Conservation (phyloP, 2,113 vertebrate species). For the Lycaon pictus region DNA sequence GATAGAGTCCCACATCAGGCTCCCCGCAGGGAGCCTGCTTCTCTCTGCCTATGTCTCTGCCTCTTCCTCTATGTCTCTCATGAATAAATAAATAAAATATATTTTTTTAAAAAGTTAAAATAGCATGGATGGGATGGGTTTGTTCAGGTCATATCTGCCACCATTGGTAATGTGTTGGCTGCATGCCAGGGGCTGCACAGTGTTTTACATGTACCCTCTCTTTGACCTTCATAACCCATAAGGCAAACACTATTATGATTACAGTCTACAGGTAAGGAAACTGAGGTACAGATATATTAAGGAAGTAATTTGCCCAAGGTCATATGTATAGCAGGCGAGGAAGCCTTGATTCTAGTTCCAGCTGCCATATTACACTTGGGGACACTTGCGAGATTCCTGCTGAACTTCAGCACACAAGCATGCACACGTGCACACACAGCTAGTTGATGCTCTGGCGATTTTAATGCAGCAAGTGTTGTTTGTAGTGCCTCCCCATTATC, state of each 20-base stretch:
- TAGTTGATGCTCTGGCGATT: background rate
- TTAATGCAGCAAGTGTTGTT: background rate
- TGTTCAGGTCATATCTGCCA: background rate
- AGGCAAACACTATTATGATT: background rate
- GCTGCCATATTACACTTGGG: background rate
- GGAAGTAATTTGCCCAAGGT: background rate
- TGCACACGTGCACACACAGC: background rate
- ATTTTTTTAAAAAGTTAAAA: too few species aligned
- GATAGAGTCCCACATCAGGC: too few species aligned
- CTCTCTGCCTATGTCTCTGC: too few species aligned
- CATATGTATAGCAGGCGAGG: background rate
- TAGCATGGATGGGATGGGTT: background rate
- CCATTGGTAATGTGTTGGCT: background rate
- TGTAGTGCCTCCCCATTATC: background rate
- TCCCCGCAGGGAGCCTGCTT: too few species aligned
- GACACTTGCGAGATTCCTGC: background rate
- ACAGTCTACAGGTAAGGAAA: background rate
- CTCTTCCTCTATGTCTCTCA: too few species aligned
- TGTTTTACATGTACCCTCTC: too few species aligned
- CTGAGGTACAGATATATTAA: background rate
- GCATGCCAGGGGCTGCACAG: background rate
- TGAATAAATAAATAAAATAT: too few species aligned
- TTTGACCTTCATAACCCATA: background rate
- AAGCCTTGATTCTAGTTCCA: background rate
- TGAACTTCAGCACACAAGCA: too few species aligned